Percentiles rank a stretch among this genome's conserved stretches.
phyloP scores from a whole-genome alignment of 2,888 invertebrate genomes.

The Odontocolon sp. region DNA sequence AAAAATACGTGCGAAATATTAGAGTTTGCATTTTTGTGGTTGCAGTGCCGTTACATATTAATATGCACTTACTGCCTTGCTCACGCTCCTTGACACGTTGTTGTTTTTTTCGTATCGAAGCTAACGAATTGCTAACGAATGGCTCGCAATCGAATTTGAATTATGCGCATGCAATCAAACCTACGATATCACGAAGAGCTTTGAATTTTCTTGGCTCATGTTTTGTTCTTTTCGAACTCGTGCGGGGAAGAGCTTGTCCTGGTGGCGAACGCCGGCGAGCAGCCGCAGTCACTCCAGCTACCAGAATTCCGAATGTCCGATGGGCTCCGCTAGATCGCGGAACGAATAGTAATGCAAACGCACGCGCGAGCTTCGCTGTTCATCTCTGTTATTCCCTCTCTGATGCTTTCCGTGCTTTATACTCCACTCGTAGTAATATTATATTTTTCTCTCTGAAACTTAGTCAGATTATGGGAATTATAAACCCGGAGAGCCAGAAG shows the following conservation, averaged over 20 bases:
- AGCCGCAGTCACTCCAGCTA: conserved; percentile 8
- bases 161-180: too few species aligned
- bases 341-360: conserved; percentile 52
- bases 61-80: too few species aligned
- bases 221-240: conserved; percentile 38
- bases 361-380: conserved; percentile 18
- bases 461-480: conserved; percentile 72
- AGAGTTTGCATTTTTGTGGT: too few species aligned
- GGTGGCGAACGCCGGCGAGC: conserved; percentile 37
- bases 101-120: too few species aligned
- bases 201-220: too few species aligned
- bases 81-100: too few species aligned
- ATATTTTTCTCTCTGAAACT: conserved; percentile 68
- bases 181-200: conserved; percentile 11
- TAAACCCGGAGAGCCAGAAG: conserved; percentile 55
- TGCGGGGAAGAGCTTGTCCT: conserved; percentile 41
- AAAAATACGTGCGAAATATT: too few species aligned
- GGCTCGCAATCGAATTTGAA: too few species aligned
- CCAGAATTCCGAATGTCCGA: conserved; percentile 22
- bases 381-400: conserved; percentile 34
- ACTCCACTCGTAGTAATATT: conserved; percentile 60
- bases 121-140: too few species aligned
- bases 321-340: conserved; percentile 22
- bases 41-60: too few species aligned
- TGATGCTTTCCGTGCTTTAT: conserved; percentile 9